Evolutionary conservation across 2,113 vertebrate species (phyloP), one percentile per base, ranked within the genome.

Genomic region (Scomber scombrus): DNA sequence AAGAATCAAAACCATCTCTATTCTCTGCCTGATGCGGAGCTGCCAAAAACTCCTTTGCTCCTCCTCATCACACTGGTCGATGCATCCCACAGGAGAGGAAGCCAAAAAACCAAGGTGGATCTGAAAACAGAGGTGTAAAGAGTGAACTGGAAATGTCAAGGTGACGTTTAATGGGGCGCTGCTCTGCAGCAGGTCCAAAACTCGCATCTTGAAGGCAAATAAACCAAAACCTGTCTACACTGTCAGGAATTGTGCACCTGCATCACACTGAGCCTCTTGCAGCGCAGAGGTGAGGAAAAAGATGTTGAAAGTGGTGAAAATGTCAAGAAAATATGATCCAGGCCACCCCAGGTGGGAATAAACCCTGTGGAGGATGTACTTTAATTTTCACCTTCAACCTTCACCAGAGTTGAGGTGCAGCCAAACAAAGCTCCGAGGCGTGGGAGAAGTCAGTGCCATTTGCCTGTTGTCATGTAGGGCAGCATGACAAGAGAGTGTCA

Each of bases 371-470:
- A 83, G 73, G 73, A 79, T 89, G 80, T 74, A 4, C 72, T 71
- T 66, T 70, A 85, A 82, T 88, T 89, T 92, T 78, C 82, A 82
- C 80, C 83, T 74, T 64, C 83, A 89, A 82, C 81, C 75, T 86
- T 80, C 69, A 78, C 18, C 75, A 40, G 45, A 73, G 61, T 6
- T 26, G 70, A 82, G 71, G 43, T 47, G 80, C 68, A 78, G 61
- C 68, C 63, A 60, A 66, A 82, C 72, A 86, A 67, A 73, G 43
- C 63, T 77, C 54, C 14, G 2, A 71, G 81, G 65, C 34, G 54
- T 56, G 34, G 5, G 64, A 73, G 72, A 16, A 18, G 78, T 23
- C 52, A 0, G 23, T 2, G 74, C 63, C 29, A 19, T 69, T 34
- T 43, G 84, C 73, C 75, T 46, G 66, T 23, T 75, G 78, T 81